Conservation (phyloP, 2,888 invertebrate genomes). For the Napeogenes inachia region DNA sequence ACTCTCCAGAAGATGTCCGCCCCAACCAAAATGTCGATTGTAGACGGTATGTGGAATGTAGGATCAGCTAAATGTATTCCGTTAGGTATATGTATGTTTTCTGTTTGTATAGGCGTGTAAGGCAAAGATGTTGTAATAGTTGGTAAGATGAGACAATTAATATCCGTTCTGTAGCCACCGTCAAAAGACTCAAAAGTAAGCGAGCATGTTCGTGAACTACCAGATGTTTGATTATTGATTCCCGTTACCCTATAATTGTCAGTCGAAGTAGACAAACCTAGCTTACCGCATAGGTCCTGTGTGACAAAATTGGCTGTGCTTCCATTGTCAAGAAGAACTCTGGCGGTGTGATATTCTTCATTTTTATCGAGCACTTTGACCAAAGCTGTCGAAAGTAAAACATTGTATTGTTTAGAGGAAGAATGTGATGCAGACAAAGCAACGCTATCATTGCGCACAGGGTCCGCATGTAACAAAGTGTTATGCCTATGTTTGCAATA, state of each 20-base stretch:
- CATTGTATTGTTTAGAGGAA: constrained; percentile 12
- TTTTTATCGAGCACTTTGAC: constrained; percentile 5
- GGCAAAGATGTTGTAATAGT: constrained; percentile 27
- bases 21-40: constrained; percentile 30
- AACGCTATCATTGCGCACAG: constrained; percentile 6
- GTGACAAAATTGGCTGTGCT: not conserved
- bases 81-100: constrained; percentile 26
- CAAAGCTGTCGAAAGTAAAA: constrained; percentile 13
- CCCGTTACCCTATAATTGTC: not conserved
- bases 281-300: constrained; percentile 1
- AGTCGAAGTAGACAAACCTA: not conserved
- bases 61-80: constrained; percentile 30
- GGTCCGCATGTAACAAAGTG: constrained; percentile 27
- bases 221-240: not conserved
- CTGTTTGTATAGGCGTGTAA: constrained; percentile 20
- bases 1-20: constrained; percentile 33
- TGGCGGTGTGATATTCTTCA: not conserved
- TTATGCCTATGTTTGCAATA: constrained; percentile 31
- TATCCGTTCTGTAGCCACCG: constrained; percentile 19
- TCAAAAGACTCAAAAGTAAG: constrained; percentile 15
- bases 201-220: constrained; percentile 1
- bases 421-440: constrained; percentile 12
- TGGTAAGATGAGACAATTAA: constrained; percentile 25
- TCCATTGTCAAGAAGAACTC: constrained; percentile 5
- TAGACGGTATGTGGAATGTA: constrained; percentile 28